phyloP scores from a whole-genome alignment of 2,888 invertebrate species.

The Plemyria rubiginata region DNA sequence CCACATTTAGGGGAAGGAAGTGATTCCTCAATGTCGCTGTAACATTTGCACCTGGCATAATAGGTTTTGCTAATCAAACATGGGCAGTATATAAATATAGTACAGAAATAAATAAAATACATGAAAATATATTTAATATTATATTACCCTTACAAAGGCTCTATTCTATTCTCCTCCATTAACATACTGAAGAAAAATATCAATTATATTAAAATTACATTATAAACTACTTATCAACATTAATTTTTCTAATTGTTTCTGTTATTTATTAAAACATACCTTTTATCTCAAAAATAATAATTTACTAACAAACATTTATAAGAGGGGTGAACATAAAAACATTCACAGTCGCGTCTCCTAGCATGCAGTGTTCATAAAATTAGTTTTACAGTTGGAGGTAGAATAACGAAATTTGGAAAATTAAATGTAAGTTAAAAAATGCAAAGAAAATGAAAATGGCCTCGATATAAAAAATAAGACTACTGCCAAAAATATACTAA shows the following conservation, averaged over 20 bases:
- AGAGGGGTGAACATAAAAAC: constrained; percentile 35
- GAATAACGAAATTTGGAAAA: constrained; percentile 20
- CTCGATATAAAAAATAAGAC: neutral
- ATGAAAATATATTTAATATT: constrained; percentile 58
- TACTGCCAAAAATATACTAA: constrained; percentile 16
- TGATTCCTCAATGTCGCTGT: constrained; percentile 55
- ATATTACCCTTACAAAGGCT: constrained; percentile 76
- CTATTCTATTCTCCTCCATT: constrained; percentile 63
- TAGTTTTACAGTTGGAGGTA: constrained; percentile 22
- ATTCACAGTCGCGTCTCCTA: constrained; percentile 29
- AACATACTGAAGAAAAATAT: constrained; percentile 70
- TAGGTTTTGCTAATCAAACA: constrained; percentile 13
- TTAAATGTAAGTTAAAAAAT: neutral
- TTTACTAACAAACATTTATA: constrained; percentile 78
- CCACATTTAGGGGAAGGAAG: constrained; percentile 56
- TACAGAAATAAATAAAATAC: constrained; percentile 56
- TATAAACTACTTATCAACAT: constrained; percentile 81
- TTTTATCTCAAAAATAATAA: constrained; percentile 84
- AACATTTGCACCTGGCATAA: constrained; percentile 43
- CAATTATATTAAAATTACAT: constrained; percentile 78
- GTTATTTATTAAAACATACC: constrained; percentile 82
- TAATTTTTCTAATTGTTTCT: too few species aligned
- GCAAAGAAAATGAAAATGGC: neutral
- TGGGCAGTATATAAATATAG: too few species aligned
- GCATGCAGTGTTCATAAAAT: constrained; percentile 28